Evolutionary conservation across 92 coral and sea anemone genomes (phyloP), one percentile per base, ranked within the genome.

Genomic region (Siderastrea radians): DNA sequence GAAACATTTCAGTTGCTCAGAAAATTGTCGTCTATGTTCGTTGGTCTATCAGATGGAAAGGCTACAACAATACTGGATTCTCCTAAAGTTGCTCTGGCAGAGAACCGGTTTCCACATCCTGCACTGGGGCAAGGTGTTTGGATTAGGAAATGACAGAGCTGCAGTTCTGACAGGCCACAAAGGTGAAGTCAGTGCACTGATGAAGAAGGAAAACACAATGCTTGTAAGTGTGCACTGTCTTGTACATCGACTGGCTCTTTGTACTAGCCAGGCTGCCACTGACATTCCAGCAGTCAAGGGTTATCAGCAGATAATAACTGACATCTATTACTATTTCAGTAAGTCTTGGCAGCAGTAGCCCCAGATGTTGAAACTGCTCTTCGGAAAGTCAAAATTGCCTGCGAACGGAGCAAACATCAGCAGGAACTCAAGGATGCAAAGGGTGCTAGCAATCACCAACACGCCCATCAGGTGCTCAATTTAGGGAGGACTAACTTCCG

Each of bases 261-360:
- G 77, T 49, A 72, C 77, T 16, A 51, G 61, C 77, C 16, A 72
- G 61, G 61, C 77, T 51, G 61, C 60, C 45, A 49, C 77, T 49
- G 59, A 72, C 77, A 49, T 51, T 49, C 59, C 43, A 51, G 59
- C 60, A 51, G 45, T 71, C 75, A 71, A 71, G 75, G 54, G 54
- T 48, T 47, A 71, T 71, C 55, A 71, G 75, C 75, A 71, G 75
- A 71, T 48, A 46, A 46, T 71, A 54, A 48, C 75, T 47, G 75
- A 71, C 75, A 71, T 71, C 55, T 71, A 68, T 38, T 68, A 68
- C 73, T 68, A 45, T 49, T 68, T 66, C 71, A 66, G 71, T 66
- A 66, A 66, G 61, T 48, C 78, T 74, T 74, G 78, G 78, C 78
- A 74, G 61, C 78, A 49, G 78, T 74, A 74, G 49, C 59, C 61